Conservation (phyloP, 2,888 invertebrate species). For the Mylabris sibirica region DNA sequence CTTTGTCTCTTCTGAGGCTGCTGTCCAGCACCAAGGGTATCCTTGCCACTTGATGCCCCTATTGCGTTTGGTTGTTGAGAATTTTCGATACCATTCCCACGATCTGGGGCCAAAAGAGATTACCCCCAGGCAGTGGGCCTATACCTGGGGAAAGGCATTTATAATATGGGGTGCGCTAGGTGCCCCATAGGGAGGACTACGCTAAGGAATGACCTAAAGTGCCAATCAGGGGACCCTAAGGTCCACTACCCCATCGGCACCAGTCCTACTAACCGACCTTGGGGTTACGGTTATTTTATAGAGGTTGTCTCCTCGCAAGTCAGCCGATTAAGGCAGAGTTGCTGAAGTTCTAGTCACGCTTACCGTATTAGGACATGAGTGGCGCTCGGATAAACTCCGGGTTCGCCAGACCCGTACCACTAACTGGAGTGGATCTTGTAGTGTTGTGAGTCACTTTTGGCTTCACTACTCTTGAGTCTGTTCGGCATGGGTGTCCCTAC, state of each 20-base stretch:
- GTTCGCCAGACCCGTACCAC: background rate
- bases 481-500: slow-evolving; percentile 11
- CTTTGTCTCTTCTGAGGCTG: no score
- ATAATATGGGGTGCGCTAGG: background rate
- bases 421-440: background rate
- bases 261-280: background rate
- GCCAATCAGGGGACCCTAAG: background rate
- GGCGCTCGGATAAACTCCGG: background rate
- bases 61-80: no score
- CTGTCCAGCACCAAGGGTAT: background rate
- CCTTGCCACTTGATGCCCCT: background rate
- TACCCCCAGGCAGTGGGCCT: no score
- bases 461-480: background rate
- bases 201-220: background rate
- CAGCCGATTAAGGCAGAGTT: background rate
- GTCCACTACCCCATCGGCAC: slow-evolving; percentile 1
- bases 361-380: background rate
- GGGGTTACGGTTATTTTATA: background rate
- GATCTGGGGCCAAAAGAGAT: no score
- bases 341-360: background rate
- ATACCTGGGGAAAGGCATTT: no score
- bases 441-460: background rate
- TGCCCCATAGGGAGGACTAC: background rate
- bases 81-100: background rate
- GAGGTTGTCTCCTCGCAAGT: background rate